phyloP scores from a whole-genome alignment of 2,888 invertebrate species.

The Agonopterix alstromeriana region DNA sequence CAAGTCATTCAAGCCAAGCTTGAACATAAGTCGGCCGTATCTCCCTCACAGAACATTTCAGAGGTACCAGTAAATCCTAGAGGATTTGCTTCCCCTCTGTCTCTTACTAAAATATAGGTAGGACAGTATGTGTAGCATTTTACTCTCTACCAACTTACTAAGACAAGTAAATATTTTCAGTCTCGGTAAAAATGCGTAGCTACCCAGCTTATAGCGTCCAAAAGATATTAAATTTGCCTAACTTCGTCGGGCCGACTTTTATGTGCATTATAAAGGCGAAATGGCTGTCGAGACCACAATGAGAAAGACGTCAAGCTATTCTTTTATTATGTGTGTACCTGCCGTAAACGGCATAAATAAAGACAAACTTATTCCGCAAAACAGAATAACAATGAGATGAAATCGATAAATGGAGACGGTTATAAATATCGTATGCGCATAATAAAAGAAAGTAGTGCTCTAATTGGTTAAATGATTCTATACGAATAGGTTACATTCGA shows the following conservation, averaged over 20 bases:
- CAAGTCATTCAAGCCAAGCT: neutral
- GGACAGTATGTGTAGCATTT: no score
- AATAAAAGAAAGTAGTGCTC: no score
- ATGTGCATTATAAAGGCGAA: slow-evolving; percentile 29
- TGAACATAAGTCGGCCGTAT: neutral
- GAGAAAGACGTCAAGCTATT: slow-evolving; percentile 21
- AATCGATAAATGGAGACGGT: slow-evolving; percentile 3
- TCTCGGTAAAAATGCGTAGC: no score
- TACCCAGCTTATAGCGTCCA: neutral
- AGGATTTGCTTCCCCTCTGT: slow-evolving; percentile 18
- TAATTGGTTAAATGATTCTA: no score
- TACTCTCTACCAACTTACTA: no score
- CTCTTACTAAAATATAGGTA: no score
- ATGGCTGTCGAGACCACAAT: slow-evolving; percentile 40
- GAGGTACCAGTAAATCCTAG: slow-evolving; percentile 16
- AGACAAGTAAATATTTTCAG: no score
- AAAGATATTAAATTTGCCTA: slow-evolving; percentile 17
- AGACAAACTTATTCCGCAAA: slow-evolving; percentile 7
- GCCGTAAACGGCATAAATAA: slow-evolving; percentile 22
- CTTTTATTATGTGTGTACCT: slow-evolving; percentile 33
- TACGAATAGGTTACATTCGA: no score
- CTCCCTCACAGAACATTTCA: slow-evolving; percentile 5
- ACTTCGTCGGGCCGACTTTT: slow-evolving; percentile 21
- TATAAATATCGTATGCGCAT: no score
- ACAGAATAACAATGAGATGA: slow-evolving; percentile 3